Conservation (phyloP, 2,888 invertebrate species). For the Lamproptera curius region DNA sequence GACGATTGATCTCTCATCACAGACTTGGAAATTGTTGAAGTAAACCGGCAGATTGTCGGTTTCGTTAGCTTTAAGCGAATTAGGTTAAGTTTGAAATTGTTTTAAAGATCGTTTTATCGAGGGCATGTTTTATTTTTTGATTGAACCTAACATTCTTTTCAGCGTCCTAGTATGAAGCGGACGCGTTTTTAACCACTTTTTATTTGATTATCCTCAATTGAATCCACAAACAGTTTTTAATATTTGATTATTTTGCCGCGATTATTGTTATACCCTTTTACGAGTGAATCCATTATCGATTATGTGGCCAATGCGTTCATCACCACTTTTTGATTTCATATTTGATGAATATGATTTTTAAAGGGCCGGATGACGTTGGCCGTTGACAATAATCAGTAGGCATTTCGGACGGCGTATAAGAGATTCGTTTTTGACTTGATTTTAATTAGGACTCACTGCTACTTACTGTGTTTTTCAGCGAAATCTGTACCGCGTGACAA, state of each 20-base stretch:
- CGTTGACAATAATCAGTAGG: slow-evolving; percentile 46
- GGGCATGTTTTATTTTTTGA: slow-evolving; percentile 73
- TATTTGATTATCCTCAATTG: slow-evolving; percentile 34
- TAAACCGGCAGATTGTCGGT: slow-evolving; percentile 53
- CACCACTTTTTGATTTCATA: slow-evolving; percentile 50
- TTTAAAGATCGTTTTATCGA: slow-evolving; percentile 41
- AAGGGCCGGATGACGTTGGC: slow-evolving; percentile 38
- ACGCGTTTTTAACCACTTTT: slow-evolving; percentile 31
- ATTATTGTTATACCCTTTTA: slow-evolving; percentile 29
- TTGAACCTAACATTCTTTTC: slow-evolving; percentile 46
- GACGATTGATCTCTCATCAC: slow-evolving; percentile 60
- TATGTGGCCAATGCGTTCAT: slow-evolving; percentile 39
- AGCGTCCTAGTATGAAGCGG: slow-evolving; percentile 41
- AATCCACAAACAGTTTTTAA: slow-evolving; percentile 52
- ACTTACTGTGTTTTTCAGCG: slow-evolving; percentile 26
- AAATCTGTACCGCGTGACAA: slow-evolving; percentile 20
- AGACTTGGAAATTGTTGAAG: slow-evolving; percentile 66
- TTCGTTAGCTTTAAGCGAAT: slow-evolving; percentile 35
- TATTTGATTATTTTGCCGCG: slow-evolving; percentile 51
- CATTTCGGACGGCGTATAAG: slow-evolving; percentile 45
- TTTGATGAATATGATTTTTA: slow-evolving; percentile 61
- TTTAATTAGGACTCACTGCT: slow-evolving; percentile 55
- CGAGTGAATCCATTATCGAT: slow-evolving; percentile 28
- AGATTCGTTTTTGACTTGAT: slow-evolving; percentile 54
- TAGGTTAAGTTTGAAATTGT: slow-evolving; percentile 36